Evolutionary conservation across 2,888 invertebrate species (phyloP).

Genomic region (Fragum fragum): DNA sequence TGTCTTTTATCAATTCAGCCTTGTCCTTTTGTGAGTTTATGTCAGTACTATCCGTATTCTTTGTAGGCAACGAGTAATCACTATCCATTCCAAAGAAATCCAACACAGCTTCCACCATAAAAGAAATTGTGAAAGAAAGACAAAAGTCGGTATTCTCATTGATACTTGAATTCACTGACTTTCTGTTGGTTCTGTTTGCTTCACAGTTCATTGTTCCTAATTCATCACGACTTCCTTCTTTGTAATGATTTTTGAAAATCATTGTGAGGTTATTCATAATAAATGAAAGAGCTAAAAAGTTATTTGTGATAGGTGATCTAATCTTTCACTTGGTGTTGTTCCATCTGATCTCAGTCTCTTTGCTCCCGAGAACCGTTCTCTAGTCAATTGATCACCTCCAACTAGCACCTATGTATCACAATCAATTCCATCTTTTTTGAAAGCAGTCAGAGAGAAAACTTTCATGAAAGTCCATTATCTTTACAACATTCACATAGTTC

Average conservation of each 20-base stretch:
- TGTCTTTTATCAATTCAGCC: too few relatives aligned
- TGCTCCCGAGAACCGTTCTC: constrained; percentile 40
- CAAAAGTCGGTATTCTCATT: background rate
- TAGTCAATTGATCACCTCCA: constrained; percentile 35
- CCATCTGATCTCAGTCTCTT: constrained; percentile 30
- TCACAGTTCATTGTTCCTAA: background rate
- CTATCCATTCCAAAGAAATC: background rate
- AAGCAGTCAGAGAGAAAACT: background rate
- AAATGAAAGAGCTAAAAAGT: constrained; percentile 11
- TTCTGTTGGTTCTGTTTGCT: background rate
- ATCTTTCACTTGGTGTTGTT: constrained; percentile 10
- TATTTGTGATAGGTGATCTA: background rate
- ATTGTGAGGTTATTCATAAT: background rate
- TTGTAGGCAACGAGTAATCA: background rate
- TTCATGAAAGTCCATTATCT: constrained; percentile 32
- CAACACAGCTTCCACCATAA: background rate
- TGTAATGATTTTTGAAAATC: background rate
- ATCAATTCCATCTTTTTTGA: background rate
- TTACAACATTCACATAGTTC: constrained; percentile 25
- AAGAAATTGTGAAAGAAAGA: background rate
- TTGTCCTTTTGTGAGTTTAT: too few relatives aligned
- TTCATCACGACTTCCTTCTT: background rate
- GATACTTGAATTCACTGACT: background rate
- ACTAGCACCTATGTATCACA: constrained; percentile 1
- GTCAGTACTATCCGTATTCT: background rate